phyloP scores from a whole-genome alignment of 2,888 invertebrate genomes.

The Macrophya alboannulata region DNA sequence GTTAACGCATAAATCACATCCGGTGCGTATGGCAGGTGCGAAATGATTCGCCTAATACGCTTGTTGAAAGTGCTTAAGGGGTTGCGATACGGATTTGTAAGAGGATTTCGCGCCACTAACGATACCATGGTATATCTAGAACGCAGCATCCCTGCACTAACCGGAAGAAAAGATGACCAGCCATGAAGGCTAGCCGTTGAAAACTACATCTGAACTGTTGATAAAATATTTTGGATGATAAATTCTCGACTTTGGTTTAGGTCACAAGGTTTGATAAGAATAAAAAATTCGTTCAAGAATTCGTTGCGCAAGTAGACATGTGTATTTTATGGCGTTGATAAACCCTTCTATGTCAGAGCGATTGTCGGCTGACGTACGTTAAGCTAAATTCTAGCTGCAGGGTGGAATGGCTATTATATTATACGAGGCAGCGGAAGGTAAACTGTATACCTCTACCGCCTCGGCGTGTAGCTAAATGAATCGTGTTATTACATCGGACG shows the following conservation, averaged over 20 bases:
- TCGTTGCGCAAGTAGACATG: neutral
- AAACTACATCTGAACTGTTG: too few relatives aligned
- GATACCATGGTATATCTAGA: neutral
- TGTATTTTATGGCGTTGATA: constrained; percentile 35
- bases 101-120: constrained; percentile 1
- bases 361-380: constrained; percentile 37
- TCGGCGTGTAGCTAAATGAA: constrained; percentile 42
- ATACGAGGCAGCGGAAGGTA: constrained; percentile 39
- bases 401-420: constrained; percentile 44
- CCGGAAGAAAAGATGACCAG: neutral
- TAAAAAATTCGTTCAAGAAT: neutral
- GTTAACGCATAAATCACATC: constrained; percentile 71
- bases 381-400: constrained; percentile 49
- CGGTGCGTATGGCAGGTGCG: constrained; percentile 69
- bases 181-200: neutral
- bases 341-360: constrained; percentile 13
- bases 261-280: neutral
- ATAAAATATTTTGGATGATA: too few relatives aligned
- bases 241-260: neutral
- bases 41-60: constrained; percentile 72
- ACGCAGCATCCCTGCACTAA: neutral
- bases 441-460: constrained; percentile 33
- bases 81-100: constrained; percentile 25
- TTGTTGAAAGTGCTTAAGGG: constrained; percentile 59
- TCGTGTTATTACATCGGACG: constrained; percentile 53